These are phyloP conservation scores for Crocallis elinguaria DNA, from an alignment of 2,888 invertebrate genomes.

Conservation along the genomic window DNA sequence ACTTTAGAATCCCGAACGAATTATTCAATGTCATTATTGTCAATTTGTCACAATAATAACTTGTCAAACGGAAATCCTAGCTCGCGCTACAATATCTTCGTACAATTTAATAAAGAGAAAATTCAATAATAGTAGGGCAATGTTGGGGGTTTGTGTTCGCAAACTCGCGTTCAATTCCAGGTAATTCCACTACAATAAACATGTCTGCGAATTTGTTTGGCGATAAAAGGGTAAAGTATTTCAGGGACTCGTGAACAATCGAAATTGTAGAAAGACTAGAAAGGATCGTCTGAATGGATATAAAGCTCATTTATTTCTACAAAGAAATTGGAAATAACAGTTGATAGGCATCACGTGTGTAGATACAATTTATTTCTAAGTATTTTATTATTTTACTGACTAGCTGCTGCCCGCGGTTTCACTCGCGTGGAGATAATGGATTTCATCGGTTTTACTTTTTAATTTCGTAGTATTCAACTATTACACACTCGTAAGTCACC, in stretches of 20 bases:
- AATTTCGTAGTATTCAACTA: too few relatives aligned
- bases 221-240: slow-evolving; percentile 9
- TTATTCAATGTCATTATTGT: slow-evolving; percentile 17
- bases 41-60: slow-evolving; percentile 18
- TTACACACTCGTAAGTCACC: too few relatives aligned
- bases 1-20: slow-evolving; percentile 11
- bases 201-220: slow-evolving; percentile 6
- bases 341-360: too few relatives aligned
- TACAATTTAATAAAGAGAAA: neutral
- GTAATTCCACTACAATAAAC: slow-evolving; percentile 28
- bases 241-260: slow-evolving; percentile 5
- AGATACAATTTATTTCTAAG: too few relatives aligned
- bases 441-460: too few relatives aligned
- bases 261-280: slow-evolving; percentile 1
- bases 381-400: too few relatives aligned
- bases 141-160: slow-evolving; percentile 29
- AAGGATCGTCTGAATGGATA: neutral
- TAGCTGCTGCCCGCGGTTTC: too few relatives aligned
- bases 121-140: slow-evolving; percentile 7
- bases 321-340: slow-evolving; percentile 3
- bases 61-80: neutral
- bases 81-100: neutral
- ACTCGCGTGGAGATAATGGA: too few relatives aligned
- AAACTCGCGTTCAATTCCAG: slow-evolving; percentile 35
- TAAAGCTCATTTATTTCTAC: slow-evolving; percentile 5